phyloP scores from a whole-genome alignment of 1,140 invertebrate species.

The Epicauta chinensis region DNA sequence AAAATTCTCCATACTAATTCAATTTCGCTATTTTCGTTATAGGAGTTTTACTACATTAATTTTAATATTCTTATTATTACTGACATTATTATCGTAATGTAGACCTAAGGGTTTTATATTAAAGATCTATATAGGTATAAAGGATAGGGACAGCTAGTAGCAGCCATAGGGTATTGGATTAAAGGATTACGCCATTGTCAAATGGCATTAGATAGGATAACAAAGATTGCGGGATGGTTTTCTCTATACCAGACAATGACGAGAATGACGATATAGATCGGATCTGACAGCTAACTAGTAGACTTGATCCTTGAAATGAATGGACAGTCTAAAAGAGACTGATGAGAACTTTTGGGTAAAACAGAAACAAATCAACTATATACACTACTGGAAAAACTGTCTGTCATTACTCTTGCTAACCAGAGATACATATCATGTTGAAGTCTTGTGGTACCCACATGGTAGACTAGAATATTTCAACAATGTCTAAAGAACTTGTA shows the following conservation, averaged over 20 bases:
- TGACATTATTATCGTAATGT: no score
- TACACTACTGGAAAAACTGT: background rate
- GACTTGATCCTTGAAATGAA: constrained; percentile 15
- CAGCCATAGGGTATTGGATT: constrained; percentile 25
- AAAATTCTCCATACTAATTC: no score
- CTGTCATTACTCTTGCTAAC: no score
- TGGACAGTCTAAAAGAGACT: background rate
- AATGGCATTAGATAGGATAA: constrained; percentile 26
- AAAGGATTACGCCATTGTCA: constrained; percentile 27
- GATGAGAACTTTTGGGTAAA: background rate
- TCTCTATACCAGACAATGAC: constrained; percentile 3
- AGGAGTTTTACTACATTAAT: constrained; percentile 5
- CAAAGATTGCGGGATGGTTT: constrained; percentile 22
- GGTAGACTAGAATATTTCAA: no score
- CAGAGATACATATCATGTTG: no score
- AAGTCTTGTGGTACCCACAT: no score
- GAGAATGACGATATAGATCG: no score
- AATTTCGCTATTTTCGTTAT: background rate
- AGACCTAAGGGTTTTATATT: constrained; percentile 9
- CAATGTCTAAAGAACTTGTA: no score
- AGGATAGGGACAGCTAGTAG: constrained; percentile 1
- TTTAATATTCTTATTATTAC: constrained; percentile 9
- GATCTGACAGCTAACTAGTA: constrained; percentile 5
- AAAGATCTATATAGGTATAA: constrained; percentile 20
- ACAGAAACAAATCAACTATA: background rate